phyloP scores from a whole-genome alignment of 2,113 vertebrate species.

The Hippocampus abdominalis region DNA sequence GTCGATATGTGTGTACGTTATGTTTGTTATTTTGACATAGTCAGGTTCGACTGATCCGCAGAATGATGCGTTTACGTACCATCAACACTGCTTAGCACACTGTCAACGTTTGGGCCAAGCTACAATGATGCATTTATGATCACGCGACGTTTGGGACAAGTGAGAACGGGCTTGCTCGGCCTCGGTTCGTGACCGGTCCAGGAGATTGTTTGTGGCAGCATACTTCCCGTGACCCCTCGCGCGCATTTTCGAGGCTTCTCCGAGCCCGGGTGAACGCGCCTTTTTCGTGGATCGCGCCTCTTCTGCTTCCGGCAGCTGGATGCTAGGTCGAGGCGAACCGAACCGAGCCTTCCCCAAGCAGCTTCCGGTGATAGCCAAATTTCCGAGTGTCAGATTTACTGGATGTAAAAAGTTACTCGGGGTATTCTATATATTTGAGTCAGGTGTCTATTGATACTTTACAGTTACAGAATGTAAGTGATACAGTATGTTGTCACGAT shows the following conservation, averaged over 20 bases:
- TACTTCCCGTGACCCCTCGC: conserved; percentile 44
- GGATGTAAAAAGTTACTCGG: not conserved
- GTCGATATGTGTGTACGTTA: conserved; percentile 9
- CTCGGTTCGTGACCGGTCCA: conserved; percentile 22
- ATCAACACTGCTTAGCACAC: conserved; percentile 44
- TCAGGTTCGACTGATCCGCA: not conserved
- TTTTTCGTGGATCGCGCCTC: not conserved
- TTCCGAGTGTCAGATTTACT: not conserved
- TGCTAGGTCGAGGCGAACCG: not conserved
- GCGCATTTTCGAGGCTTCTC: not conserved
- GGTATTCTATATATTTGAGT: not conserved
- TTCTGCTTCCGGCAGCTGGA: not conserved
- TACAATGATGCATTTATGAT: not conserved
- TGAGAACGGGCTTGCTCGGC: conserved; percentile 10
- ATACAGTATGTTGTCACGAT: not conserved
- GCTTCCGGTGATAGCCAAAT: conserved; percentile 17
- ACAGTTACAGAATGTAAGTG: not conserved
- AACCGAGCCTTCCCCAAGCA: not conserved
- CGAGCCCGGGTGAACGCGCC: not conserved
- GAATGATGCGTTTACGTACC: not conserved
- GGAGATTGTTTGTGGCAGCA: conserved; percentile 39
- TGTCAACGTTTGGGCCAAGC: conserved; percentile 48
- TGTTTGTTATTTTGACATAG: not conserved
- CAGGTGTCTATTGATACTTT: not conserved
- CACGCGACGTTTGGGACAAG: conserved; percentile 1